phyloP scores from a whole-genome alignment of 2,113 vertebrate species.

The Pelobates fuscus region DNA sequence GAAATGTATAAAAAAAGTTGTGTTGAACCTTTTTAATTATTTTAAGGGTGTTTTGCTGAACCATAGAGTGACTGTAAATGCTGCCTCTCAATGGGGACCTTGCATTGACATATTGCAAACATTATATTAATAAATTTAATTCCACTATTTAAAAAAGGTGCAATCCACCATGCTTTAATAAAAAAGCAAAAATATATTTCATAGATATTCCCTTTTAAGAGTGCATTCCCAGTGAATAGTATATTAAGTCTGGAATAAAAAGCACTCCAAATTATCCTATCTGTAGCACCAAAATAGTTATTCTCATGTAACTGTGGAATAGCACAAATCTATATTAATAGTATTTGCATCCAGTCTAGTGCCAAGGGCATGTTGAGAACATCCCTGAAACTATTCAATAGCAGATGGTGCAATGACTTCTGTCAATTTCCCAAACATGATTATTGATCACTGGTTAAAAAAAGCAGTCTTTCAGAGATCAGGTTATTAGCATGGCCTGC shows the following conservation, averaged over 20 bases:
- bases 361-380: too few relatives aligned
- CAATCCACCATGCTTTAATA: too few relatives aligned
- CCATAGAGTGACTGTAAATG: neutral
- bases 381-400: too few relatives aligned
- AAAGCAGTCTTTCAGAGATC: too few relatives aligned
- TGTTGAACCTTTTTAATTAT: neutral
- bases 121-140: too few relatives aligned
- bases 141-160: too few relatives aligned
- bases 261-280: neutral
- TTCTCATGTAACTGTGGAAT: neutral
- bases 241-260: neutral
- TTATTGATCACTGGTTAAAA: too few relatives aligned
- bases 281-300: constrained; percentile 7
- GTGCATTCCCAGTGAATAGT: neutral
- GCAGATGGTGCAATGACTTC: too few relatives aligned
- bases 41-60: neutral
- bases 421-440: too few relatives aligned
- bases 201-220: constrained; percentile 10
- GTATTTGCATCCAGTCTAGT: too few relatives aligned
- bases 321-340: neutral
- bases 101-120: neutral
- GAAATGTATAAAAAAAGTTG: constrained; percentile 20
- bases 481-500: too few relatives aligned
- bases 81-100: neutral
- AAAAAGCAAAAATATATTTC: neutral